Evolutionary conservation across 2,113 vertebrate species (phyloP).

Genomic region (Alces alces): DNA sequence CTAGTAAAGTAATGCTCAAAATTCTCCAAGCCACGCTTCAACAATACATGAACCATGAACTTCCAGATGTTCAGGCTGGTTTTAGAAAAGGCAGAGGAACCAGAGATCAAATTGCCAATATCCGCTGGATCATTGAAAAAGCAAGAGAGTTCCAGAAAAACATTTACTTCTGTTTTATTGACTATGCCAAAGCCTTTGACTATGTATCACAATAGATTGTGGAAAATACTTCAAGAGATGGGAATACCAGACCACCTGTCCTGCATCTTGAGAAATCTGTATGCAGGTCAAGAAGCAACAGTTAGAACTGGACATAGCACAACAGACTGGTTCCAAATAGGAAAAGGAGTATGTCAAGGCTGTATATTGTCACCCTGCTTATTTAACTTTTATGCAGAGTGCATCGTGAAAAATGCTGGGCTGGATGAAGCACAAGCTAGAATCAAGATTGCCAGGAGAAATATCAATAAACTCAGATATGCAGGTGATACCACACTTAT

Average conservation of each 20-base stretch:
- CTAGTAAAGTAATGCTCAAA: neutral
- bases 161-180: neutral
- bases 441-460: neutral
- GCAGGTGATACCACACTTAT: neutral
- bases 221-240: neutral
- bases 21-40: neutral
- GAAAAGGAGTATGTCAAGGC: neutral
- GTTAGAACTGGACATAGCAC: neutral
- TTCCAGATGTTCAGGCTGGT: neutral
- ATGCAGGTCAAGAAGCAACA: neutral
- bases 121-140: neutral
- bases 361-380: neutral
- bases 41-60: neutral
- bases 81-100: neutral
- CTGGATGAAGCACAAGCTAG: neutral
- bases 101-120: neutral
- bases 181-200: neutral
- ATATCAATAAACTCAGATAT: neutral
- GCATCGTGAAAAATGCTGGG: neutral
- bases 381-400: neutral
- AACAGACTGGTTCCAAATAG: neutral
- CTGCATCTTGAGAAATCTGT: neutral
- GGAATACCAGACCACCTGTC: neutral
- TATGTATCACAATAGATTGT: neutral
- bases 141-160: neutral